phyloP scores from a whole-genome alignment of 2,888 invertebrate species.

The Pseudococcus longispinus region DNA sequence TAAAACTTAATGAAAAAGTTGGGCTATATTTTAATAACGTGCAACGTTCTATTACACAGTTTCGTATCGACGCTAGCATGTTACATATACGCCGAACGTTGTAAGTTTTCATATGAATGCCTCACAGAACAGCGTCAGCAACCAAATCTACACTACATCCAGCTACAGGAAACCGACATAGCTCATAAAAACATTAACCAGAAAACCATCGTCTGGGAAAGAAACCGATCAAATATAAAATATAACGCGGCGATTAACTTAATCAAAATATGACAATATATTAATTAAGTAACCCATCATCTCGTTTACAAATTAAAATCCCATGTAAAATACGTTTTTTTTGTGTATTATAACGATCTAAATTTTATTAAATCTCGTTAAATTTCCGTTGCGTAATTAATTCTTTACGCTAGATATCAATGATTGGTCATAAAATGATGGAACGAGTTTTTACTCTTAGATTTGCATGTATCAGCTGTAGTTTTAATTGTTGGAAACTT shows the following conservation, averaged over 20 bases:
- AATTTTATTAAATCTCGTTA: not conserved
- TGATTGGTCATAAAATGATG: slow-evolving; percentile 18
- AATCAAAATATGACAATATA: not conserved
- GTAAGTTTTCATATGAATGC: not conserved
- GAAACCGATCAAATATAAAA: not conserved
- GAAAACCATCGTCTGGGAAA: not conserved
- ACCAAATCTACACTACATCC: not conserved
- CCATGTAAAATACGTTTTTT: not conserved
- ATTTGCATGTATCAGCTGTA: not conserved
- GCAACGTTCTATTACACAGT: too few relatives aligned
- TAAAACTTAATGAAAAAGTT: too few relatives aligned
- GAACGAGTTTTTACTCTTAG: not conserved
- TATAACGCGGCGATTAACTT: not conserved
- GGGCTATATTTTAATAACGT: too few relatives aligned
- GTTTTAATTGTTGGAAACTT: not conserved
- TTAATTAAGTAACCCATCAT: slow-evolving; percentile 8
- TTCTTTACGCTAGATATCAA: not conserved
- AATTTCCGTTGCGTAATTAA: slow-evolving; percentile 5
- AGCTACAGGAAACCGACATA: not conserved
- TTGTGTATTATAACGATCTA: not conserved
- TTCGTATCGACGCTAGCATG: too few relatives aligned
- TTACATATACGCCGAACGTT: not conserved
- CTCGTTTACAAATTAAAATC: not conserved
- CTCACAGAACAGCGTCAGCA: not conserved
- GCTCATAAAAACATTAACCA: not conserved